Conservation (phyloP, 2,888 invertebrate species). For the Trichogramma evanescens region DNA sequence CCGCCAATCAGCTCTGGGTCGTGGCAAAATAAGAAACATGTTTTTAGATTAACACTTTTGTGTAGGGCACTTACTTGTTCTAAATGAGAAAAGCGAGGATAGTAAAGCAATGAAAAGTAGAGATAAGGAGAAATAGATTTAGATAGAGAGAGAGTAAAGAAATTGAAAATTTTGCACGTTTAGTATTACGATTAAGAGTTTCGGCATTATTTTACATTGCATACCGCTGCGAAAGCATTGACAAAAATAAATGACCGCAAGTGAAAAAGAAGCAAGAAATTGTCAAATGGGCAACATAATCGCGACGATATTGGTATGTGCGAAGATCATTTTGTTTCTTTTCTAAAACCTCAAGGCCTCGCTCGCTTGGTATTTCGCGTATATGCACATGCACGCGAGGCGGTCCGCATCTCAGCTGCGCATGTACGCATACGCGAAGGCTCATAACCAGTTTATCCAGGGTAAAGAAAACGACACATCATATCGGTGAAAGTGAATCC, state of each 20-base stretch:
- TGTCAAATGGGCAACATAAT: not conserved
- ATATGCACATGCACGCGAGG: no score
- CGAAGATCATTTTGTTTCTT: not conserved
- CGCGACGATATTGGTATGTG: not conserved
- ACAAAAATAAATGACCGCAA: no score
- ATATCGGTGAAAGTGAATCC: conserved; percentile 17
- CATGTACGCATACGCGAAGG: not conserved
- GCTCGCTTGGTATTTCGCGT: not conserved
- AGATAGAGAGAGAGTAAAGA: not conserved
- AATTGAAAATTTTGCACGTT: no score
- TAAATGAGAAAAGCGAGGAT: no score
- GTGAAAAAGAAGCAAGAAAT: no score
- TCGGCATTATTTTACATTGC: no score
- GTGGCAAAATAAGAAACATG: conserved; percentile 20
- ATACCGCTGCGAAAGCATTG: not conserved
- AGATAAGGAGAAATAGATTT: not conserved
- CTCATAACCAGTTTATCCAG: conserved; percentile 15
- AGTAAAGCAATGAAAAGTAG: not conserved
- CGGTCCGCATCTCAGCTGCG: no score
- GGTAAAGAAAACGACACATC: not conserved
- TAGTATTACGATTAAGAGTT: no score
- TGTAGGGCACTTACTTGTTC: conserved; percentile 5
- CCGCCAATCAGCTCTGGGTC: conserved; percentile 36
- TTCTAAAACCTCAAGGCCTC: conserved; percentile 19
- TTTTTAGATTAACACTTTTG: conserved; percentile 21